Base-by-base conservation (phyloP, 1,140 invertebrate species). In the Heliothis virescens region DNA sequence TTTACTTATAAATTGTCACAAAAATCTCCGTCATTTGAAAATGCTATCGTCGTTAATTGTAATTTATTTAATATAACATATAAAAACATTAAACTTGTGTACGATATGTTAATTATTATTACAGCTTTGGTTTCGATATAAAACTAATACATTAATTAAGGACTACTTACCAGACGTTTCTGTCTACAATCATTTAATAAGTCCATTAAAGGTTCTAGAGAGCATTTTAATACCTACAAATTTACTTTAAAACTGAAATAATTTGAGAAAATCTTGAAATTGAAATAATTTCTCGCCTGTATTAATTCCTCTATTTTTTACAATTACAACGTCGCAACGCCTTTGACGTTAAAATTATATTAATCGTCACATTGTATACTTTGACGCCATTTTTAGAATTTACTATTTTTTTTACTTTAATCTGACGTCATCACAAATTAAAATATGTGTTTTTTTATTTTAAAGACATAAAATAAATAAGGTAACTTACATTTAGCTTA, bases 401-500 rank as follows among this genome's bases (percentile, higher is more conserved):
- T 21, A 59, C 21, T 26, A 26, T n/a, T 21, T 13, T 59, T 9
- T 59, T 12, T 26, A 59, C 2, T 57, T 26, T 26, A 41, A 41
- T 57, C n/a, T 16, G 63, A 67, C 41, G 16, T 67, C 16, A 50
- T 3, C 16, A 3, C 16, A 13, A 4, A 65, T 47, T 29, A 65
- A 15, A 16, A 47, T 48, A 15, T 12, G n/a, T 48, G 3, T 15
- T 26, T 12, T 26, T 15, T 1, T 29, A 50, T 3, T 50, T 3
- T 41, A 41, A 21, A 69, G 11, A 69, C 59, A 47, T 63, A 65
- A 41, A 76, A 76, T 76, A 76, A 76, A 63, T 76, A 65, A 63
- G 47, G 74, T 63, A 76, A 74, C 72, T 60, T 74, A 62, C 15
- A 50, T 50, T 34, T 76, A 65, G n/a, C 71, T 73, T 55, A 65